Base-by-base conservation (phyloP, 2,888 invertebrate species). In the Choristoneura rosaceana region DNA sequence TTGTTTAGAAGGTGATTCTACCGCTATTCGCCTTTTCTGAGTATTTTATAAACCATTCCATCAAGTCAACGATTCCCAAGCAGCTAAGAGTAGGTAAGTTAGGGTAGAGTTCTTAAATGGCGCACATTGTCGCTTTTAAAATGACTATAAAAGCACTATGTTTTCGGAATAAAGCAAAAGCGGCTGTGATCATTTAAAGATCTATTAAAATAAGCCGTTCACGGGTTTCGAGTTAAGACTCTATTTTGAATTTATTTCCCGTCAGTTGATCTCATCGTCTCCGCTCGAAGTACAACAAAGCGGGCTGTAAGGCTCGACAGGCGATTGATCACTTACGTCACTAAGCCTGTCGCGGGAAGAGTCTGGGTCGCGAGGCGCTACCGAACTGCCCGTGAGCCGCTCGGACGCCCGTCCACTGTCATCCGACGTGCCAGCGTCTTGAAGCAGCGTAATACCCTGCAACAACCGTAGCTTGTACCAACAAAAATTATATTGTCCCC, bases 331-430 rank as follows among this genome's bases (percentile, higher is more conserved):
- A 96, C 97, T 96, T 95, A 97, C 97, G 95, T 97, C 97, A 95
- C 96, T 97, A 89, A 97, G 96, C 90, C 97, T 96, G 94, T 97
- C 97, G 94, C 96, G 96, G 88, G 97, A 97, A 93, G 96, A 97
- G 94, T 97, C 97, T 86, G 97, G 96, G 94, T 97, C 96, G 89
- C 97, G 95, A 85, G 96, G 96, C 84, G 96, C 96, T 87, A 96
- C 96, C 76, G 96, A 96, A 92, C 96, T 96, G 92, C 96, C 96
- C 90, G 97, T 96, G 89, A 97, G 95, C 87, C 97, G 95, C 95
- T 97, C 97, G 82, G 97, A 97, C 84, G 97, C 97, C 91, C 97
- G 95, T 85, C 97, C 97, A 94, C 97, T 97, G 94, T 97, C 97
- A 94, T 97, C 97, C 90, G 97, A 97, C 88, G 97, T 97, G 87